These are phyloP conservation scores for Dinoponera quadriceps DNA, from an alignment of 1,140 invertebrate genomes.

Conservation along the genomic window DNA sequence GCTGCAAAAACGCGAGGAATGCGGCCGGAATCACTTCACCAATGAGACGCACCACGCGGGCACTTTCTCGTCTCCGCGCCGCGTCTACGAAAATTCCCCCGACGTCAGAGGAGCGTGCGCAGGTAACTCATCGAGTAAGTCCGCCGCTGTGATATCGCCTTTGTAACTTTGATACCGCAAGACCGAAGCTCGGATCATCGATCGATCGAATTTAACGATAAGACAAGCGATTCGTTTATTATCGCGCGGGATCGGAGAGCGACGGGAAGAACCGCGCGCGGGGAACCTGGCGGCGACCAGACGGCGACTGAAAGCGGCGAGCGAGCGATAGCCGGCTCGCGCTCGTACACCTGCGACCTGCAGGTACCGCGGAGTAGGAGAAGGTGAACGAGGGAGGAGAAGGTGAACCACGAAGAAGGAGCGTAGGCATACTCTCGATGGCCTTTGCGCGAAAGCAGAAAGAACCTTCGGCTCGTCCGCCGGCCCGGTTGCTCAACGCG, in stretches of 20 bases:
- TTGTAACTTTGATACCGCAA: neutral
- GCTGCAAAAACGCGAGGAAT: neutral
- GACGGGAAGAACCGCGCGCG: slow-evolving; percentile 60
- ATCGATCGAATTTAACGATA: neutral
- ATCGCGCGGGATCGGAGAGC: neutral
- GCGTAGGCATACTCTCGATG: slow-evolving; percentile 66
- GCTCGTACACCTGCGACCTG: slow-evolving; percentile 77
- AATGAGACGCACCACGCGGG: slow-evolving; percentile 16
- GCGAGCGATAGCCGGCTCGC: slow-evolving; percentile 73
- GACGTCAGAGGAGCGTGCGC: neutral
- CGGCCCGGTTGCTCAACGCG: slow-evolving; percentile 63
- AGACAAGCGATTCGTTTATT: slow-evolving; percentile 6
- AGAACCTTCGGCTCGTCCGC: slow-evolving; percentile 60
- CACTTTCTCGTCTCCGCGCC: neutral
- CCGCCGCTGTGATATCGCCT: neutral
- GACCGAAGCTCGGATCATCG: neutral
- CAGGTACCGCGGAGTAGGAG: slow-evolving; percentile 69
- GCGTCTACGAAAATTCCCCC: neutral
- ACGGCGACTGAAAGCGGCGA: slow-evolving; percentile 78
- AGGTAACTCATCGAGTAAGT: neutral
- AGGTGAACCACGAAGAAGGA: slow-evolving; percentile 54
- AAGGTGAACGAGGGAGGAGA: slow-evolving; percentile 69
- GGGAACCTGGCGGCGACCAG: slow-evolving; percentile 77
- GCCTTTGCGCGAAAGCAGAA: slow-evolving; percentile 76
- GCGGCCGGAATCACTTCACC: neutral